Conservation (phyloP, 2,797 vertebrate genomes). For the Coreius guichenoti region DNA sequence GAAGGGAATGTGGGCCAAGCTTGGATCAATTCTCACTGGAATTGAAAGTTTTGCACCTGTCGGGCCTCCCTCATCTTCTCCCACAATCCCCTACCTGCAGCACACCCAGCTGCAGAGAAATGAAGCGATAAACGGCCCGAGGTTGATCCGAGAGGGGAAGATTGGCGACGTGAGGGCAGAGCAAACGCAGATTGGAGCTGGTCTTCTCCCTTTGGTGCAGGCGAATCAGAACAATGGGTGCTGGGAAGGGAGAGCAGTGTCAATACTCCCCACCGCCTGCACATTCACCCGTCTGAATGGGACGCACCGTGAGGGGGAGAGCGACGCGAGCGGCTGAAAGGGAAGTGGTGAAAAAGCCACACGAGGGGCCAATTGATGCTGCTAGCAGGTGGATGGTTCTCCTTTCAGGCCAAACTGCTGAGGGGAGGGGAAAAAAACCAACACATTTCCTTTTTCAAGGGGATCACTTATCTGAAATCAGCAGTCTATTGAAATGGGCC, state of each 20-base stretch:
- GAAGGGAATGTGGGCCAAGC: slow-evolving; percentile 54
- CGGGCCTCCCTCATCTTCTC: slow-evolving; percentile 47
- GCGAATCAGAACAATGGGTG: slow-evolving; percentile 53
- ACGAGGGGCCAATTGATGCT: slow-evolving; percentile 66
- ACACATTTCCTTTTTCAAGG: slow-evolving; percentile 66
- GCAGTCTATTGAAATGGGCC: slow-evolving; percentile 66
- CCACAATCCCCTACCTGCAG: slow-evolving; percentile 46
- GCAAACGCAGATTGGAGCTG: slow-evolving; percentile 55
- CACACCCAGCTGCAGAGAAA: slow-evolving; percentile 33
- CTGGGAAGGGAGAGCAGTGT: slow-evolving; percentile 56
- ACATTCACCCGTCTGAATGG: slow-evolving; percentile 61
- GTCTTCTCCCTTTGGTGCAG: slow-evolving; percentile 55
- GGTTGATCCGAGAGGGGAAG: slow-evolving; percentile 47
- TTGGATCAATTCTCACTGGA: slow-evolving; percentile 56
- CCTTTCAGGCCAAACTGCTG: slow-evolving; percentile 59
- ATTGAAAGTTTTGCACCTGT: slow-evolving; percentile 56
- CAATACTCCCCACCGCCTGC: slow-evolving; percentile 58
- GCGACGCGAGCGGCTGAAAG: slow-evolving; percentile 51
- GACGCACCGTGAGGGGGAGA: slow-evolving; percentile 54
- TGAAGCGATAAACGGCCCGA: slow-evolving; percentile 37
- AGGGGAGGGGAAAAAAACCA: slow-evolving; percentile 47
- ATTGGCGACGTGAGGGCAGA: slow-evolving; percentile 53
- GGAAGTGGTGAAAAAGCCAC: slow-evolving; percentile 63
- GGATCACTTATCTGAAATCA: slow-evolving; percentile 71
- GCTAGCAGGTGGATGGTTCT: slow-evolving; percentile 66